Base-by-base conservation (phyloP, 2,797 vertebrate genomes). In the Scomberomorus guttatus region DNA sequence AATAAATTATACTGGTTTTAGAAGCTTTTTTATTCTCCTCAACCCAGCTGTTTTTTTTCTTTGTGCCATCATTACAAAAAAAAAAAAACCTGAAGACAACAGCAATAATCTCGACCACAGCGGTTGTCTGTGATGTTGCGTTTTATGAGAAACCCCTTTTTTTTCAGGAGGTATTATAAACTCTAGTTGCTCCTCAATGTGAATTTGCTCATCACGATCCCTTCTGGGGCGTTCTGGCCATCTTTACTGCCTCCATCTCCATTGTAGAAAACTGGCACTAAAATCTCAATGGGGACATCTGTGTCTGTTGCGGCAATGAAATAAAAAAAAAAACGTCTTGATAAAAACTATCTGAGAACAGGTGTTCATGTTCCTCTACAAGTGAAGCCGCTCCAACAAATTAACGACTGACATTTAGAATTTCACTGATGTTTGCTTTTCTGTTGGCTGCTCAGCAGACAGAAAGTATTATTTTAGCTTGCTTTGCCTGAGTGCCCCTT, bases 211-310 rank as follows among this genome's bases (percentile, higher is more conserved):
- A 61, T 87, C 65, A 39, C 18, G 6, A 62, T 83, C 65, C 74
- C 87, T 75, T 90, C 85, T 54, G 80, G 90, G 88, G 79, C 84
- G 84, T 72, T 87, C 90, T 85, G 87, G 90, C 87, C 82, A 83
- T 89, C 85, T 87, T 89, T 89, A 92, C 83, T 66, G 86, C 84
- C 79, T 85, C 77, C 67, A 69, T 82, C 84, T 89, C 84, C 73
- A 82, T 61, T 78, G 83, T 82, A 85, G 86, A 88, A 88, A 91
- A 89, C 84, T 88, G 86, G 74, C 82, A 93, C 86, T 93, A 92
- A 94, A 94, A 94, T 88, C 91, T 94, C 89, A 90, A 94, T 90
- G 86, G 90, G 91, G 87, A 93, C 93, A 93, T 92, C 93, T 93
- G 93, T 87, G 91, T 91, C 88, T 86, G 90, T 72, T 73, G 87